Evolutionary conservation across 2,797 vertebrate genomes (phyloP), one percentile per base, ranked within the genome.

Genomic region (Neosilurus mollespiculum): DNA sequence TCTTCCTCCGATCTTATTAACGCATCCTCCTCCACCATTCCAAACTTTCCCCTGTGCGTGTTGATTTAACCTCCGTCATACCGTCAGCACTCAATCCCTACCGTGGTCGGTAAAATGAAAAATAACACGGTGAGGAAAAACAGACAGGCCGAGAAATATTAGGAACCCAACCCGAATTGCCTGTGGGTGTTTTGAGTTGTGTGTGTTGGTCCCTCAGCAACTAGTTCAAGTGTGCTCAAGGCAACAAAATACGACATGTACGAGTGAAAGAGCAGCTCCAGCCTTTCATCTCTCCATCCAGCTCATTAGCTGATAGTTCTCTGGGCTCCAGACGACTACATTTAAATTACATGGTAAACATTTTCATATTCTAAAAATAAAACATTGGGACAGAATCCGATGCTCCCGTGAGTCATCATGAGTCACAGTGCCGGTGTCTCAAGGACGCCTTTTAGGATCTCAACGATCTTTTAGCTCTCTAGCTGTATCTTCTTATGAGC

Each of bases 341-440:
- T 87, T 84, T 77, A 85, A 87, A 90, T 88, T 86, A 86, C 66
- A 34, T 54, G 49, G 18, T 75, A 16, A 11, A 20, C 16, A 4
- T 30, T 58, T 26, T 58, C 53, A 30, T 30, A 30, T 30, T 30
- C 43, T 76, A 59, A 61, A 61, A 62, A 77, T n/a, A 77, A 61
- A n/a, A 34, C 56, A 22, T 34, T 58, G 11, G 24, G 26, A 58
- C 20, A 43, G 56, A 77, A 76, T 20, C 7, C 18, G 49, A 54
- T 10, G 49, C 49, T 71, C 69, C 69, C n/a, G 30, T 30, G 30
- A 30, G 30, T 30, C 69, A 71, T 53, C 49, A 53, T 24, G 34
- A 69, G 14, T 70, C 43, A 71, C 5, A 49, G 15, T 22, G 26
- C 8, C 58, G 24, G 53, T 75, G 15, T 18, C 70, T 73, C n/a